A percentile compares a stretch with the other conserved stretches of the same genome.
These are phyloP conservation scores for Microctonus aethiopoides DNA, from an alignment of 2,888 invertebrate genomes.

Conservation along the genomic window DNA sequence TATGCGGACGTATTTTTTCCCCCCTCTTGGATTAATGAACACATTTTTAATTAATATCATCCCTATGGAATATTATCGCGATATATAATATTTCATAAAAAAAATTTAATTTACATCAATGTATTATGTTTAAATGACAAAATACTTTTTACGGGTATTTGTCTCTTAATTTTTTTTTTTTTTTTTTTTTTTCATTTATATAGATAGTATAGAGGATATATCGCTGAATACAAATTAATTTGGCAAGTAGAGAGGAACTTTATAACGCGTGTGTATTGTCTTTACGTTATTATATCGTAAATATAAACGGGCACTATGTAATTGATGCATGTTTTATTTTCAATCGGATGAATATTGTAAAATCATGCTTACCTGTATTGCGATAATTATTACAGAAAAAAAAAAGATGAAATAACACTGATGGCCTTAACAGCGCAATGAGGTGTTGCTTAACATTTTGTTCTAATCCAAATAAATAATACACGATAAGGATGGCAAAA, in stretches of 20 bases:
- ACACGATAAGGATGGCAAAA: constrained; percentile 1
- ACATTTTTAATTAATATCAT: too few relatives aligned
- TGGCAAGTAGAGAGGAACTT: not conserved
- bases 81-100: too few relatives aligned
- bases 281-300: not conserved
- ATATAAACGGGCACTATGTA: not conserved
- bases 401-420: not conserved
- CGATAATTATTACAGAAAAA: not conserved
- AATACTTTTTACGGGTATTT: not conserved
- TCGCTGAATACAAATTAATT: too few relatives aligned
- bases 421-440: not conserved
- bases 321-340: not conserved
- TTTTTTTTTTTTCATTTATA: too few relatives aligned
- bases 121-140: too few relatives aligned
- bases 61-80: too few relatives aligned
- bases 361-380: too few relatives aligned
- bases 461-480: not conserved
- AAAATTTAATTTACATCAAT: too few relatives aligned
- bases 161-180: not conserved
- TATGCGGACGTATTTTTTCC: too few relatives aligned
- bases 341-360: not conserved
- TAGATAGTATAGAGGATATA: too few relatives aligned
- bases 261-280: not conserved
- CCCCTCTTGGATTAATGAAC: too few relatives aligned
- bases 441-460: not conserved